Base-by-base conservation (phyloP, 2,888 invertebrate genomes). In the Helobdella robusta region DNA sequence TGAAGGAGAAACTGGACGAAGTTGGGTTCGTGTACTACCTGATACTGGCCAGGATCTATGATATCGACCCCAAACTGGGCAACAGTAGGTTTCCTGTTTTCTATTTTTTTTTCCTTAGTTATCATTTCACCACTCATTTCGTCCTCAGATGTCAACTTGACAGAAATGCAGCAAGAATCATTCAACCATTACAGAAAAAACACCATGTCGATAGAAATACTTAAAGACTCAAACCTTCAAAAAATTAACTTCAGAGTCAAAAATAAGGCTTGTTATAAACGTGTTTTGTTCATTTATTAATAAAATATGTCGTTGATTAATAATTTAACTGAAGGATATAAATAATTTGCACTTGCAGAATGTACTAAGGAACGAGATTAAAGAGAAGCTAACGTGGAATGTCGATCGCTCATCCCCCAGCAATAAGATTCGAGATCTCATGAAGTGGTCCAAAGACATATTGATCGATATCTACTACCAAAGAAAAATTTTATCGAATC, bases 381-480 rank as follows among this genome's bases (percentile, higher is more conserved):
- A 79, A 67, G 79, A 79, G 69, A 77, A 77, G 70, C 67, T 79
- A 60, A 78, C 78, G 64, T 79, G 79, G 79, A 77, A 74, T 67
- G 78, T 79, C 3, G 78, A 79, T 70, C 68, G 79, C 28, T 78
- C 78, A 20, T 78, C 79, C 2, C 78, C 78, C 28, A 78, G 77
- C 73, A 78, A 77, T 73, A 79, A 79, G 70, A 79, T 80, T 61
- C 72, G 79, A 3, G 79, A 80, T 68, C 73, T 79, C 36, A 79
- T 79, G 79, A 77, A 74, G 28, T 79, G 79, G 79, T 75, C 78
- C n/a, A 76, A 75, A 64, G 79, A 79, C 68, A 80, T 79, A 34
- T 75, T 79, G 73, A 77, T 77, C 66, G 79, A 79, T 68, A 80
- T 80, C 62, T 77, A 76, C 35, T 79, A 79, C 67, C 79, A 79